These are phyloP conservation scores for Sicus ferrugineus DNA, from an alignment of 2,888 invertebrate species.

Conservation along the genomic window DNA sequence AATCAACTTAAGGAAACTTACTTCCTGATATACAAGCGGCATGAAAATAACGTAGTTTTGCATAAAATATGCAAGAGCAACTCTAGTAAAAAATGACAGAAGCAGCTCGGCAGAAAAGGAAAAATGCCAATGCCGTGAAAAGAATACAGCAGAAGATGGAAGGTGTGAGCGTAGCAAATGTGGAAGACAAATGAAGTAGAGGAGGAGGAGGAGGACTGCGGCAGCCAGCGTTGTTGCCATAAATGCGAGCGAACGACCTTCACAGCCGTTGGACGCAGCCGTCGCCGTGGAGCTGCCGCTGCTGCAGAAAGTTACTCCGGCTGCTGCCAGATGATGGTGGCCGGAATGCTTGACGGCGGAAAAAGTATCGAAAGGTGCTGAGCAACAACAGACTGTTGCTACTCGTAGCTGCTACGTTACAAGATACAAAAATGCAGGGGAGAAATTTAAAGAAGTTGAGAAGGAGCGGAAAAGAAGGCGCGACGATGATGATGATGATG, in stretches of 20 bases:
- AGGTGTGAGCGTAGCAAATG: neutral
- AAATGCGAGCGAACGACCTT: constrained; percentile 60
- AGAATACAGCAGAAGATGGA: neutral
- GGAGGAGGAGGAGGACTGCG: neutral
- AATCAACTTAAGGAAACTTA: constrained; percentile 23
- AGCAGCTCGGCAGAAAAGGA: neutral
- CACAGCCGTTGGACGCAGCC: constrained; percentile 54
- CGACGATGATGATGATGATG: neutral
- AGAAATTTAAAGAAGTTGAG: neutral
- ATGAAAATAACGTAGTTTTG: constrained; percentile 19
- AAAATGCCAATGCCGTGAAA: neutral
- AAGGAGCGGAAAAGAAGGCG: constrained; percentile 3
- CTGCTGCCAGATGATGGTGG: neutral
- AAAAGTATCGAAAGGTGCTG: constrained; percentile 11
- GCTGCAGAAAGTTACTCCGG: neutral
- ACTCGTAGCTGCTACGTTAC: constrained; percentile 29
- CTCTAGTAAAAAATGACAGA: neutral
- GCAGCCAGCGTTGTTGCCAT: constrained; percentile 32
- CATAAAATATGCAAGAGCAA: constrained; percentile 7
- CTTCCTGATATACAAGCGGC: constrained; percentile 18
- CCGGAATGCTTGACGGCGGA: constrained; percentile 1
- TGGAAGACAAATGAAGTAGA: constrained; percentile 6
- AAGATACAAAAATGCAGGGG: constrained; percentile 32
- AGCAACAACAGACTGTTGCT: constrained; percentile 21
- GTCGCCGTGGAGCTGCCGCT: constrained; percentile 1